Conservation (phyloP, 2,797 vertebrate species). For the Acanthurus lineatus region DNA sequence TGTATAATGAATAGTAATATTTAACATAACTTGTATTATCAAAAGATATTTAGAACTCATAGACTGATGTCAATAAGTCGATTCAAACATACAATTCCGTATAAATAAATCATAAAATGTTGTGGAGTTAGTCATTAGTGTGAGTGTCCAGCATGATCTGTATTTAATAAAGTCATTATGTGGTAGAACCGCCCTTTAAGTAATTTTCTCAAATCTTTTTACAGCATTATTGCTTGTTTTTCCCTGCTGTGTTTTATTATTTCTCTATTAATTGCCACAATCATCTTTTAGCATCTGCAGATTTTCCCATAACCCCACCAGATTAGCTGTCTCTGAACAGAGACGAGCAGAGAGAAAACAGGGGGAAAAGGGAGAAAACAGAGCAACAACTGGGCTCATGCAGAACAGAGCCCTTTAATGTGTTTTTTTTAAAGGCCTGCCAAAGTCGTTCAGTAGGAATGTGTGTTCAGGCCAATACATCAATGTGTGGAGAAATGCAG, state of each 20-base stretch:
- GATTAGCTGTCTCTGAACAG: conserved; percentile 48
- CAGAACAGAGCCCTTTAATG: conserved; percentile 80
- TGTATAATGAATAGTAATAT: no score
- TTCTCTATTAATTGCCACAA: conserved; percentile 41
- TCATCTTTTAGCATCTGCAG: conserved; percentile 44
- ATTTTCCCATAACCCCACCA: conserved; percentile 42
- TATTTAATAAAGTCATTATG: conserved; percentile 22
- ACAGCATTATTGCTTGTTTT: conserved; percentile 17
- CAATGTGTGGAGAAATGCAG: conserved; percentile 70
- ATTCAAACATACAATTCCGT: background rate
- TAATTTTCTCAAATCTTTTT: conserved; percentile 9
- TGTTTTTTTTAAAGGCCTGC: conserved; percentile 80
- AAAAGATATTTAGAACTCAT: no score
- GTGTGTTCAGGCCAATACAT: conserved; percentile 73
- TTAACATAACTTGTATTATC: no score
- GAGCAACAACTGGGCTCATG: conserved; percentile 76
- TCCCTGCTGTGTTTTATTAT: conserved; percentile 28
- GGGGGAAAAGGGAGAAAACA: conserved; percentile 48
- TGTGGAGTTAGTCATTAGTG: background rate
- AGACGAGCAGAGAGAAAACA: conserved; percentile 36
- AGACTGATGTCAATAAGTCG: background rate
- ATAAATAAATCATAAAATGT: background rate
- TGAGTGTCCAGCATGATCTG: conserved; percentile 7
- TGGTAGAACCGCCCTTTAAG: background rate
- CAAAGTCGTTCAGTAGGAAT: conserved; percentile 82